phyloP scores from a whole-genome alignment of 2,797 vertebrate species.

The Odontamblyopus lacepedii region DNA sequence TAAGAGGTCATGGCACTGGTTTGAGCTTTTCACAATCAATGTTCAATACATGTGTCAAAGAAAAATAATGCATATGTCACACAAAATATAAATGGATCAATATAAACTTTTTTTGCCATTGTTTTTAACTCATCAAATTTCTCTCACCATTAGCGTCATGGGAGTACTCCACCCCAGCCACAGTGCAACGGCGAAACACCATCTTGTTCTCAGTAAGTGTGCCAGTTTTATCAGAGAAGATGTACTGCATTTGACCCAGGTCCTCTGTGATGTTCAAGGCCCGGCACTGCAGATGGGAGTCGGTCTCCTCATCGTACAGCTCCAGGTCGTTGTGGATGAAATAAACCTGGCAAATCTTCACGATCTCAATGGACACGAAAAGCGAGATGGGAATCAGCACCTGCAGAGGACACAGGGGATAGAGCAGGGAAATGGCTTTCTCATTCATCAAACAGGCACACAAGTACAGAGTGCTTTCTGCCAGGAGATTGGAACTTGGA shows the following conservation, averaged over 20 bases:
- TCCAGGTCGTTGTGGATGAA: constrained; percentile 96
- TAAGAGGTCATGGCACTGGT: too few species aligned
- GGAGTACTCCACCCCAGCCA: constrained; percentile 94
- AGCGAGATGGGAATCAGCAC: constrained; percentile 97
- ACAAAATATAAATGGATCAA: neutral
- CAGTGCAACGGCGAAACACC: constrained; percentile 95
- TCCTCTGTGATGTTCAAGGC: constrained; percentile 98
- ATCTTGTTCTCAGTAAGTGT: constrained; percentile 99
- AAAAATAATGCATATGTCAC: too few species aligned
- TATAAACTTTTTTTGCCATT: neutral
- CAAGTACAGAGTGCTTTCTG: neutral
- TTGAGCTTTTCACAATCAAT: too few species aligned
- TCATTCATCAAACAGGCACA: constrained; percentile 8
- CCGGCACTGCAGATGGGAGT: constrained; percentile 91
- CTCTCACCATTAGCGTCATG: constrained; percentile 94
- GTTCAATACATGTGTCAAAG: too few species aligned
- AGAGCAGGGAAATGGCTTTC: neutral
- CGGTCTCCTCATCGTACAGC: constrained; percentile 94
- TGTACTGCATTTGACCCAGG: constrained; percentile 95
- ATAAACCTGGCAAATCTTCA: constrained; percentile 97
- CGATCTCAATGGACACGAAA: constrained; percentile 98
- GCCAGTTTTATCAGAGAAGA: constrained; percentile 98
- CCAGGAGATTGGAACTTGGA: neutral
- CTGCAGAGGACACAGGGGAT: constrained; percentile 63
- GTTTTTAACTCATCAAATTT: neutral